A percentile compares a stretch with the other conserved stretches of the same genome.
These are phyloP conservation scores for Scrobipalpa atriplicella DNA, from an alignment of 2,888 invertebrate genomes.

Conservation along the genomic window DNA sequence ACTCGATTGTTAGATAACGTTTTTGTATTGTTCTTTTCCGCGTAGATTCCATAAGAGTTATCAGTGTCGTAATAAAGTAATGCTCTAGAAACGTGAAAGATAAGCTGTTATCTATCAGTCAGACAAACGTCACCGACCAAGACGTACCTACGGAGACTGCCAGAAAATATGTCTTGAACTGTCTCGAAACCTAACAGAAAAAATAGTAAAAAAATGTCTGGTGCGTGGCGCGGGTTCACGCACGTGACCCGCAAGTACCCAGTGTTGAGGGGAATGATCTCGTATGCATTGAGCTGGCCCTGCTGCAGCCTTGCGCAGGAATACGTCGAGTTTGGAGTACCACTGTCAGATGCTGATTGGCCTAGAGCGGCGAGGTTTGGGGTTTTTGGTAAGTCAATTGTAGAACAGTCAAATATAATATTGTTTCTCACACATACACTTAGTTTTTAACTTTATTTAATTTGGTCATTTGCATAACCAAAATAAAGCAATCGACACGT, in stretches of 20 bases:
- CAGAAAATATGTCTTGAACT: neutral
- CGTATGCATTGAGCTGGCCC: constrained; percentile 88
- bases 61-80: neutral
- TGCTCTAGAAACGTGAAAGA: neutral
- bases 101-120: constrained; percentile 1
- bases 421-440: too few relatives aligned
- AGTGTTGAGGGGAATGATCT: constrained; percentile 84
- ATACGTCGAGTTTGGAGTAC: constrained; percentile 59
- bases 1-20: neutral
- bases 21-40: neutral
- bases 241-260: constrained; percentile 63
- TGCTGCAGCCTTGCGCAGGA: constrained; percentile 87
- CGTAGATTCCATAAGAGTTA: constrained; percentile 3
- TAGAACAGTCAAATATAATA: too few relatives aligned
- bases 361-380: constrained; percentile 86
- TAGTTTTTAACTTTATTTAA: too few relatives aligned
- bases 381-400: constrained; percentile 72
- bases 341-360: constrained; percentile 72
- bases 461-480: too few relatives aligned
- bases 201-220: neutral
- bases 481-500: too few relatives aligned
- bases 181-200: neutral
- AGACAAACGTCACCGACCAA: neutral
- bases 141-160: neutral
- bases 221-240: neutral